A percentile compares a stretch with the other conserved stretches of the same genome.
Evolutionary conservation across 2,888 invertebrate genomes (phyloP).

Genomic region (Sycophila texana): DNA sequence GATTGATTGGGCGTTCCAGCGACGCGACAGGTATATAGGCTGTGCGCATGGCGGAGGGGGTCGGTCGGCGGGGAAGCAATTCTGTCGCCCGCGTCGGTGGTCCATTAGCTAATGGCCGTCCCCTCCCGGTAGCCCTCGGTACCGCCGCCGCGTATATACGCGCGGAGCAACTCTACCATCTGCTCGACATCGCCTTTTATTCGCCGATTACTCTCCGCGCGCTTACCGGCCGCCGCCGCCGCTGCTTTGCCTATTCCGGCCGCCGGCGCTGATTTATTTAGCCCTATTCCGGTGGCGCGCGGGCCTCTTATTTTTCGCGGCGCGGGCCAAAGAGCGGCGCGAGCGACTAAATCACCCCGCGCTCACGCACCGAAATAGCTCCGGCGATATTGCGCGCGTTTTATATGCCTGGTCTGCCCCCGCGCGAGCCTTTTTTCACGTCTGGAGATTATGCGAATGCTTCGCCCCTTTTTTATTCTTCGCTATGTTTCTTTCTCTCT

Average conservation of each 20-base stretch:
- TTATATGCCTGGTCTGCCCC: not conserved
- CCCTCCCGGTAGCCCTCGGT: not conserved
- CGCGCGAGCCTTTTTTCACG: conserved; percentile 8
- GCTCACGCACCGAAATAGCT: conserved; percentile 28
- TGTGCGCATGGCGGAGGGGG: not conserved
- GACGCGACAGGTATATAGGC: conserved; percentile 30
- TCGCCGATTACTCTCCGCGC: conserved; percentile 62
- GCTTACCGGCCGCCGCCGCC: not conserved
- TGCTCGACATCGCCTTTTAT: conserved; percentile 70
- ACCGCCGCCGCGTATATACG: not conserved
- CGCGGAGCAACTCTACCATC: conserved; percentile 64
- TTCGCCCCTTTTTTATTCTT: not conserved
- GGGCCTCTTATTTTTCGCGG: conserved; percentile 26
- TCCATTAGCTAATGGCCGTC: conserved; percentile 73
- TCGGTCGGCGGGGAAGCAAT: not conserved
- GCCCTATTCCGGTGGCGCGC: conserved; percentile 30
- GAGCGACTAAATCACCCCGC: conserved; percentile 33
- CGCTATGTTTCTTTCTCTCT: no score
- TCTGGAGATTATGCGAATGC: conserved; percentile 15
- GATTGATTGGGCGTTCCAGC: conserved; percentile 36
- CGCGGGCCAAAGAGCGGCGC: not conserved
- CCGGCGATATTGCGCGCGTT: conserved; percentile 22
- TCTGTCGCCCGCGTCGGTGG: conserved; percentile 65
- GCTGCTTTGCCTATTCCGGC: not conserved
- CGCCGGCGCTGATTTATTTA: conserved; percentile 41